phyloP scores from a whole-genome alignment of 2,113 vertebrate genomes.

The Pituophis catenifer region DNA sequence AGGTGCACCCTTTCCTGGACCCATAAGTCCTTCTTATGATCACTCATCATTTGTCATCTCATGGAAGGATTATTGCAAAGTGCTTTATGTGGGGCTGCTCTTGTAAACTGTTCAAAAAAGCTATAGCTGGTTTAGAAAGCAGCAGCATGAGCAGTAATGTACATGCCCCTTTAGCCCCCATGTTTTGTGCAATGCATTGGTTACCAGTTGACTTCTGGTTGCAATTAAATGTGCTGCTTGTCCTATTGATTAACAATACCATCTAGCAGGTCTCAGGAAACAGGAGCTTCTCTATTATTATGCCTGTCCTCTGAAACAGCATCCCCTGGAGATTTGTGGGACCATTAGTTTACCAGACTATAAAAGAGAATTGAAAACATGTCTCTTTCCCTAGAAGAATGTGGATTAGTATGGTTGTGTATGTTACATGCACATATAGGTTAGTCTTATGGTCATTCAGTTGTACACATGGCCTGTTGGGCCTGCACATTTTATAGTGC shows the following conservation, averaged over 20 bases:
- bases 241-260: background rate
- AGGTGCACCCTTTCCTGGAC: background rate
- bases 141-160: background rate
- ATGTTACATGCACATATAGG: background rate
- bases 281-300: background rate
- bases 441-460: background rate
- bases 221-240: background rate
- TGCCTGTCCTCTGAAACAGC: background rate
- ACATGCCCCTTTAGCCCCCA: background rate
- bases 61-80: background rate
- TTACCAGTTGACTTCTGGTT: background rate
- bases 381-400: background rate
- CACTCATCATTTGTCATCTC: background rate
- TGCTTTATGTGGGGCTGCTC: background rate
- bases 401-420: background rate
- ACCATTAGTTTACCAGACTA: background rate
- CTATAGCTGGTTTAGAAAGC: background rate
- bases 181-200: background rate
- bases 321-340: background rate
- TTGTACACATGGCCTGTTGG: background rate
- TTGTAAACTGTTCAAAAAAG: background rate
- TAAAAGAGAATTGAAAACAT: background rate
- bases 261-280: background rate
- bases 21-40: background rate
- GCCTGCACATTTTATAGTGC: background rate